Conservation (phyloP, 2,888 invertebrate species). For the Xylota sylvarum region DNA sequence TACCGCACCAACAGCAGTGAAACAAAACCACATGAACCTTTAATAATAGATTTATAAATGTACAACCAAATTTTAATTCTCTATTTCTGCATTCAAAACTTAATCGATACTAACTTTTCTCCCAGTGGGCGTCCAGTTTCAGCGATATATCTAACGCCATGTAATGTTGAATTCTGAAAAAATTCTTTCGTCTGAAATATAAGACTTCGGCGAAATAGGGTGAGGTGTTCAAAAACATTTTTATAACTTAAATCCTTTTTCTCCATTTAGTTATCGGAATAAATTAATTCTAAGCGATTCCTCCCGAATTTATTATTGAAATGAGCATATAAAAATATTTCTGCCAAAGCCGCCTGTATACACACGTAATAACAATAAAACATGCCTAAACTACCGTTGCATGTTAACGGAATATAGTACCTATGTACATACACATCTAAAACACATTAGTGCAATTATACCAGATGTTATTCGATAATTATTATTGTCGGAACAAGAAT, state of each 20-base stretch:
- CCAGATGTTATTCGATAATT: slow-evolving; percentile 35
- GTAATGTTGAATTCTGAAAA: slow-evolving; percentile 91
- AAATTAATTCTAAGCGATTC: background rate
- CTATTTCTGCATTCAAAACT: background rate
- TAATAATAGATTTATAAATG: background rate
- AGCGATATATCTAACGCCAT: slow-evolving; percentile 92
- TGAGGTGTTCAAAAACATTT: slow-evolving; percentile 78
- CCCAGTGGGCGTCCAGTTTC: slow-evolving; percentile 90
- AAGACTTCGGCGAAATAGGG: slow-evolving; percentile 87
- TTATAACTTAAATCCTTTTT: slow-evolving; percentile 5
- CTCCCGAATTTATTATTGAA: background rate
- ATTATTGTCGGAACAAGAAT: slow-evolving; percentile 17
- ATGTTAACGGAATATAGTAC: background rate
- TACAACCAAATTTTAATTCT: background rate
- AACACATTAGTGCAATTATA: slow-evolving; percentile 6
- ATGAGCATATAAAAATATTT: background rate
- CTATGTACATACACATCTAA: background rate
- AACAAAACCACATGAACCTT: slow-evolving; percentile 93
- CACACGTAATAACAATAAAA: background rate
- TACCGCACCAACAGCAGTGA: slow-evolving; percentile 89
- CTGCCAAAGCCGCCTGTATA: background rate
- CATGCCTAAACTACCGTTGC: background rate
- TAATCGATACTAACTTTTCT: slow-evolving; percentile 87
- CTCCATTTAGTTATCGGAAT: background rate
- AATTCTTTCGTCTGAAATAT: slow-evolving; percentile 90